A percentile compares a stretch with the other conserved stretches of the same genome.
These are phyloP conservation scores for Apoda limacodes DNA, from an alignment of 2,888 invertebrate species.

Conservation along the genomic window DNA sequence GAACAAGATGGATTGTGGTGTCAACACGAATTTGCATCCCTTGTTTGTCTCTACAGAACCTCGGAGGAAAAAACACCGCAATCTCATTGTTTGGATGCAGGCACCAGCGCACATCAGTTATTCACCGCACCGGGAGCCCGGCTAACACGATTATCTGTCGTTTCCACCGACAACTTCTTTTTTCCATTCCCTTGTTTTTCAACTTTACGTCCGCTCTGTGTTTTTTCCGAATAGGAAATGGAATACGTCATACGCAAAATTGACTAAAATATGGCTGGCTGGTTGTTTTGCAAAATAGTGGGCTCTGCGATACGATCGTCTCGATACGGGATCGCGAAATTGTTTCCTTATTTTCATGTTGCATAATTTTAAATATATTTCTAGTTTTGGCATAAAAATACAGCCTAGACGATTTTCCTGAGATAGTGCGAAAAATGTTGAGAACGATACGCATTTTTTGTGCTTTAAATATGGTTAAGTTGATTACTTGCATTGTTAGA, in stretches of 20 bases:
- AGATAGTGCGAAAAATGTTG: too few species aligned
- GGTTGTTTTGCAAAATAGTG: conserved; percentile 65
- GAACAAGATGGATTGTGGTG: conserved; percentile 68
- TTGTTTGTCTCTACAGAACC: conserved; percentile 62
- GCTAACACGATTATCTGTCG: conserved; percentile 69
- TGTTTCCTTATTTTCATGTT: too few species aligned
- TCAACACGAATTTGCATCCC: conserved; percentile 70
- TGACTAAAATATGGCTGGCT: conserved; percentile 64
- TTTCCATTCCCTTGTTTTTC: conserved; percentile 66
- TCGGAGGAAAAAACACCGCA: conserved; percentile 63
- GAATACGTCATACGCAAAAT: conserved; percentile 68
- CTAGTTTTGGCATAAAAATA: too few species aligned
- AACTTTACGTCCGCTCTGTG: conserved; percentile 62
- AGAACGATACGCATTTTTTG: too few species aligned
- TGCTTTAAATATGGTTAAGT: too few species aligned
- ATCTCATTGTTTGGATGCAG: conserved; percentile 63
- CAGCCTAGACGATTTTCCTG: too few species aligned
- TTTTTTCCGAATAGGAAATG: conserved; percentile 66
- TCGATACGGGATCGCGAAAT: conserved; percentile 49
- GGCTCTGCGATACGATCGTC: conserved; percentile 60
- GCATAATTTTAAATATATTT: too few species aligned
- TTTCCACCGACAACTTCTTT: conserved; percentile 61
- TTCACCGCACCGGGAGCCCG: conserved; percentile 49
- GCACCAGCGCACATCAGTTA: conserved; percentile 55
- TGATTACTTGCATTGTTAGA: too few species aligned